Base-by-base conservation (phyloP, 1,140 invertebrate species). In the Heterodera schachtii region DNA sequence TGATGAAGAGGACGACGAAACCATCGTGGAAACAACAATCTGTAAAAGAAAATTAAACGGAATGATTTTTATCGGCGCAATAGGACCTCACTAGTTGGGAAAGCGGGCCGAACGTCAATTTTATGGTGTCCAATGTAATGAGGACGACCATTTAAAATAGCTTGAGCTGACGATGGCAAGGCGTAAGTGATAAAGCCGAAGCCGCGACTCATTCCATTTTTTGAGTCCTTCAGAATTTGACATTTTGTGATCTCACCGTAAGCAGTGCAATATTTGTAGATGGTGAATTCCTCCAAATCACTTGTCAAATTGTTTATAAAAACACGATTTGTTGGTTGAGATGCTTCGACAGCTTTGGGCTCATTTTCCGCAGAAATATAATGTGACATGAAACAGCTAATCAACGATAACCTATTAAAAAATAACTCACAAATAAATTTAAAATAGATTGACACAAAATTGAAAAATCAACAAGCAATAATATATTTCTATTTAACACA, bases 61-160 rank as follows among this genome's bases (percentile, higher is more conserved):
- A 31, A 31, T 31, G 31, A 31, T 0, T 31, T 1, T 0, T 31
- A 31, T 31, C 31, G 31, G 31, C 49, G 49, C 49, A 52, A 52
- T 52, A 52, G 11, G 78, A 80, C 73, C 52, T 74, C 52, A 21
- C 52, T 74, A 43, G 73, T 74, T 19, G 80, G 44, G n/a, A 69
- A 52, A 7, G 64, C 81, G 16, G 67, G 80, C 49, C 67, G 83
- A 13, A 81, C 81, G 49, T 82, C 64, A 43, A 82, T 82, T 75
- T 75, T 82, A 6, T 75, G 79, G 41, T 82, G 69, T 3, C 81
- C 81, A 82, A 82, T 82, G 66, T 82, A 82, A n/a, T 82, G 81
- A 4, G 81, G 81, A 16, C 77, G 44, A 52, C 43, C 81, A 57
- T 52, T 70, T 21, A 81, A 11, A 67, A 82, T 66, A 6, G 60